A percentile compares a stretch with the other conserved stretches of the same genome.
Conservation (phyloP, 2,113 vertebrate species). For the Dasyprocta punctata region DNA sequence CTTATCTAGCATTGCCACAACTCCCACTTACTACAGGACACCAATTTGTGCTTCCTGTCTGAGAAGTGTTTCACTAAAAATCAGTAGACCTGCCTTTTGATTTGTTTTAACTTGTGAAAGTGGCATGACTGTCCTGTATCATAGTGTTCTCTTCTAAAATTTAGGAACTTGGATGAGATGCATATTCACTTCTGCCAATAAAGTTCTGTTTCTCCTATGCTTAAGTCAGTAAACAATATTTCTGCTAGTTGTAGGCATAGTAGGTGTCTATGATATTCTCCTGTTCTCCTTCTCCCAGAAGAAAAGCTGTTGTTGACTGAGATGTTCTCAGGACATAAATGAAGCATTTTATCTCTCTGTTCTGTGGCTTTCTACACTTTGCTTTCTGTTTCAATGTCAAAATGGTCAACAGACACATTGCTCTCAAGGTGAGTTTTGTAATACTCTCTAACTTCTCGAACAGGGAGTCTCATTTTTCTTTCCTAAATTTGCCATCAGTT, state of each 20-base stretch:
- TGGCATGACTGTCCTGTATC: neutral
- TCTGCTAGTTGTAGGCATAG: neutral
- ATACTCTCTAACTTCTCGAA: slow-evolving; percentile 35
- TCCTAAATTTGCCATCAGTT: slow-evolving; percentile 17
- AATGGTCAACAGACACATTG: slow-evolving; percentile 42
- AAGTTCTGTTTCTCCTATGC: too few species aligned
- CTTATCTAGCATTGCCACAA: neutral
- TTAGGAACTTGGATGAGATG: neutral
- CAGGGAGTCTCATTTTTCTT: slow-evolving; percentile 6
- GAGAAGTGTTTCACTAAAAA: neutral
- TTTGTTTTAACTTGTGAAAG: neutral
- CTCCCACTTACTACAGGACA: neutral
- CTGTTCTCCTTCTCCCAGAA: neutral
- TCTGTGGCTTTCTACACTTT: neutral
- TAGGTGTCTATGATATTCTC: neutral
- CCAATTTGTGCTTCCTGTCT: neutral
- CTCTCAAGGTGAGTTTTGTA: slow-evolving; percentile 40
- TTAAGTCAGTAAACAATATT: neutral
- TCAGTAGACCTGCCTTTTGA: neutral
- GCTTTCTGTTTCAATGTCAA: neutral
- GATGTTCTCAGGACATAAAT: neutral
- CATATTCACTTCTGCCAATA: neutral
- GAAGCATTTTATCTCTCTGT: slow-evolving; percentile 25
- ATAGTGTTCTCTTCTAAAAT: neutral
- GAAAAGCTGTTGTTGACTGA: neutral